phyloP scores from a whole-genome alignment of 2,888 invertebrate genomes.

The Cerastis rubricosa region DNA sequence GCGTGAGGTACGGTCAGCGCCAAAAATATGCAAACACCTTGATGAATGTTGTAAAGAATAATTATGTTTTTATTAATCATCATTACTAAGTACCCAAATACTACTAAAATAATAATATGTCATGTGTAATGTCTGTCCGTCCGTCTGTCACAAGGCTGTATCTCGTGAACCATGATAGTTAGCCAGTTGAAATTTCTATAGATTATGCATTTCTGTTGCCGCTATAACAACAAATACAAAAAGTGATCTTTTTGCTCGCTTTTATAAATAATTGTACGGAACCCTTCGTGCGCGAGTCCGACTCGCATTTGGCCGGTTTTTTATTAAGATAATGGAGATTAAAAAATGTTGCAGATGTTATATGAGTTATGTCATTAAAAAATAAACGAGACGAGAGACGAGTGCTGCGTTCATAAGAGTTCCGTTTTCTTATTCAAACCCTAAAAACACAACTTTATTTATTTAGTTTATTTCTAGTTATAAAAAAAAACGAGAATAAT shows the following conservation, averaged over 20 bases:
- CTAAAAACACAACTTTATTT: background rate
- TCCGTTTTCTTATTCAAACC: background rate
- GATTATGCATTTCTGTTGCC: too few relatives aligned
- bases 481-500: conserved; percentile 8
- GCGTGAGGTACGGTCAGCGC: background rate
- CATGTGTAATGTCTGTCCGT: too few relatives aligned
- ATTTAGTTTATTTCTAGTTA: background rate
- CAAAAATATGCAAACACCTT: conserved; percentile 7
- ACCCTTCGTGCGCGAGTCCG: too few relatives aligned
- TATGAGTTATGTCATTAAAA: background rate
- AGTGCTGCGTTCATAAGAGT: background rate
- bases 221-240: too few relatives aligned
- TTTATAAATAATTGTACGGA: too few relatives aligned
- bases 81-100: too few relatives aligned
- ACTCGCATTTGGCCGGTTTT: too few relatives aligned
- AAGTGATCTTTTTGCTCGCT: too few relatives aligned
- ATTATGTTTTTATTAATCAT: background rate
- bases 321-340: background rate
- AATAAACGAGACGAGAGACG: background rate
- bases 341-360: background rate
- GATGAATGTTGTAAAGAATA: background rate
- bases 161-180: too few relatives aligned
- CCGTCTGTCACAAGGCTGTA: too few relatives aligned
- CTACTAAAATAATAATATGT: too few relatives aligned
- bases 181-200: too few relatives aligned